Evolutionary conservation across 2,888 invertebrate species (phyloP).

Genomic region (Acheta domesticus): DNA sequence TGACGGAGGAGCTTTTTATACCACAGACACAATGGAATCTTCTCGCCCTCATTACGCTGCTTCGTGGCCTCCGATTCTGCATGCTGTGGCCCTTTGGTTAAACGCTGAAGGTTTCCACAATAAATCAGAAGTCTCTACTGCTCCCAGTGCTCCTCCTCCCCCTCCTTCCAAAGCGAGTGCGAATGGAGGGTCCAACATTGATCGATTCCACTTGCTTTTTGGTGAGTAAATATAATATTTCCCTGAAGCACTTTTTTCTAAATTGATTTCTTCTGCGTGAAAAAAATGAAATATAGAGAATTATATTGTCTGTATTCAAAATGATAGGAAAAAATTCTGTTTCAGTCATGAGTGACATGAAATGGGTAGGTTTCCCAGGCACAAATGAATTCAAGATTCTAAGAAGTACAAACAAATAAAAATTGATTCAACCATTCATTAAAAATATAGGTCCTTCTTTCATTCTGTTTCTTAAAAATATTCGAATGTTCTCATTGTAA

Average conservation of each 20-base stretch:
- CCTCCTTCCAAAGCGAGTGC: constrained; percentile 44
- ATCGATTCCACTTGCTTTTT: constrained; percentile 79
- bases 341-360: too few relatives aligned
- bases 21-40: constrained; percentile 91
- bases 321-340: too few relatives aligned
- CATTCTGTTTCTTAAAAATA: too few relatives aligned
- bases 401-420: neutral
- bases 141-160: constrained; percentile 36
- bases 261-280: too few relatives aligned
- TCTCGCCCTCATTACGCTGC: constrained; percentile 87
- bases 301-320: too few relatives aligned
- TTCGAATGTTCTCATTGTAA: too few relatives aligned
- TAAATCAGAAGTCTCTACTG: constrained; percentile 37
- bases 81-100: constrained; percentile 88
- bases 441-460: too few relatives aligned
- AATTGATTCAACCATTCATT: neutral
- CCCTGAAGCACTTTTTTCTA: too few relatives aligned
- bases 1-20: constrained; percentile 96
- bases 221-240: constrained; percentile 55
- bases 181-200: constrained; percentile 56
- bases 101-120: constrained; percentile 63
- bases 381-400: too few relatives aligned
- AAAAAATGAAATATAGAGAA: too few relatives aligned
- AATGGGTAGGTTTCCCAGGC: too few relatives aligned
- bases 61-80: constrained; percentile 93